Percentiles rank a stretch among this genome's conserved stretches.
Conservation (phyloP, 2,888 invertebrate species). For the Drosophila stalkeri region DNA sequence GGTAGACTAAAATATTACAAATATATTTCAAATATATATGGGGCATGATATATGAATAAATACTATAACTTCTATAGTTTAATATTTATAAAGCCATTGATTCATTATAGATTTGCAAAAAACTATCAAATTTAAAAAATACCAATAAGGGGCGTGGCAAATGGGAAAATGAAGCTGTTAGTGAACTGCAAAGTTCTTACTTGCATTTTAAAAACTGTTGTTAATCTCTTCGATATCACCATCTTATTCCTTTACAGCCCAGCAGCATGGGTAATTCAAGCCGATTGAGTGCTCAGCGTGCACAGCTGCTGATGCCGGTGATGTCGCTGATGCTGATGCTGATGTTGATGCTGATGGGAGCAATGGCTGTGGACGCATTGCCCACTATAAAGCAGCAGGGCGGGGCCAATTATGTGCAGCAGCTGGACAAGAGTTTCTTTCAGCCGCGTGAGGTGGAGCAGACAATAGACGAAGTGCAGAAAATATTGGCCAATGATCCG, state of each 20-base stretch:
- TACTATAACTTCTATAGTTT: too few species aligned
- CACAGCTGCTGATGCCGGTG: constrained; percentile 10
- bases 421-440: constrained; percentile 72
- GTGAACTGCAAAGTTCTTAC: too few species aligned
- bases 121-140: too few species aligned
- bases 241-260: constrained; percentile 3
- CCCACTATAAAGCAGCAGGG: constrained; percentile 65
- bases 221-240: background rate
- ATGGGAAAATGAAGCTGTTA: too few species aligned
- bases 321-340: constrained; percentile 51
- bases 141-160: too few species aligned
- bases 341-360: constrained; percentile 27
- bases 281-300: constrained; percentile 1
- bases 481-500: constrained; percentile 83
- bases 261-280: constrained; percentile 26
- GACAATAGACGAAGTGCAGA: constrained; percentile 85
- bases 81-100: too few species aligned
- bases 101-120: too few species aligned
- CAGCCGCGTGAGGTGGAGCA: constrained; percentile 81
- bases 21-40: too few species aligned
- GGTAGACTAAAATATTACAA: too few species aligned
- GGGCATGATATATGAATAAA: too few species aligned
- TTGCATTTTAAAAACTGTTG: background rate
- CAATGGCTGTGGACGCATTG: constrained; percentile 30
- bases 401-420: constrained; percentile 57